Conservation (phyloP, 1,140 invertebrate genomes). For the Carposina sasakii region DNA sequence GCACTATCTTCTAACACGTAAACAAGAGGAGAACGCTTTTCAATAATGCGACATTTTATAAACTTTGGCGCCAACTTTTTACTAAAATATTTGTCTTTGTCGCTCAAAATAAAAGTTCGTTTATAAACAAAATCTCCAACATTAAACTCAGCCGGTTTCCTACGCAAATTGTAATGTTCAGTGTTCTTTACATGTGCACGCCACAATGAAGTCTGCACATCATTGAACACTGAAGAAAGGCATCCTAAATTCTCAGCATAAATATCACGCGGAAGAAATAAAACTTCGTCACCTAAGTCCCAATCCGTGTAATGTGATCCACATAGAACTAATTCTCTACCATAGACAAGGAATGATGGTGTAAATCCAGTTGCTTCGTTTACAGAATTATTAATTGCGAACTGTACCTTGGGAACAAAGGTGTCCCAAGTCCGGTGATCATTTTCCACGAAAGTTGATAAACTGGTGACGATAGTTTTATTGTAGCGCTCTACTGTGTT, state of each 20-base stretch:
- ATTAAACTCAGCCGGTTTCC: neutral
- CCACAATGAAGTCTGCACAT: slow-evolving; percentile 1
- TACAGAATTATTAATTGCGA: slow-evolving; percentile 27
- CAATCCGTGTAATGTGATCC: slow-evolving; percentile 7
- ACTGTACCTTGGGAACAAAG: slow-evolving; percentile 27
- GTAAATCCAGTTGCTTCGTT: slow-evolving; percentile 4
- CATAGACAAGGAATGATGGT: slow-evolving; percentile 2
- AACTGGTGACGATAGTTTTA: slow-evolving; percentile 39
- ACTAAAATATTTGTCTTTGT: slow-evolving; percentile 1
- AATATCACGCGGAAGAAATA: slow-evolving; percentile 2
- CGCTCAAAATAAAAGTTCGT: neutral
- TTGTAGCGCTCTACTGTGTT: slow-evolving; percentile 59
- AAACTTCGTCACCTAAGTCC: slow-evolving; percentile 2
- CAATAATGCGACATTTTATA: neutral
- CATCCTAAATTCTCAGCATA: slow-evolving; percentile 7
- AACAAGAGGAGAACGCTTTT: slow-evolving; percentile 1
- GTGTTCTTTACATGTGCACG: neutral
- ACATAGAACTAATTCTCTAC: neutral
- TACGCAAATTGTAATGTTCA: neutral
- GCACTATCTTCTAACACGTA: neutral
- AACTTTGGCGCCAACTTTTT: slow-evolving; percentile 1
- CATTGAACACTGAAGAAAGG: neutral
- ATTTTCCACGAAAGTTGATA: slow-evolving; percentile 31
- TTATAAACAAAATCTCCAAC: slow-evolving; percentile 4
- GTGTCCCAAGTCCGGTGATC: slow-evolving; percentile 46